phyloP scores from a whole-genome alignment of 2,113 vertebrate species.

The Thalassarche chlororhynchos region DNA sequence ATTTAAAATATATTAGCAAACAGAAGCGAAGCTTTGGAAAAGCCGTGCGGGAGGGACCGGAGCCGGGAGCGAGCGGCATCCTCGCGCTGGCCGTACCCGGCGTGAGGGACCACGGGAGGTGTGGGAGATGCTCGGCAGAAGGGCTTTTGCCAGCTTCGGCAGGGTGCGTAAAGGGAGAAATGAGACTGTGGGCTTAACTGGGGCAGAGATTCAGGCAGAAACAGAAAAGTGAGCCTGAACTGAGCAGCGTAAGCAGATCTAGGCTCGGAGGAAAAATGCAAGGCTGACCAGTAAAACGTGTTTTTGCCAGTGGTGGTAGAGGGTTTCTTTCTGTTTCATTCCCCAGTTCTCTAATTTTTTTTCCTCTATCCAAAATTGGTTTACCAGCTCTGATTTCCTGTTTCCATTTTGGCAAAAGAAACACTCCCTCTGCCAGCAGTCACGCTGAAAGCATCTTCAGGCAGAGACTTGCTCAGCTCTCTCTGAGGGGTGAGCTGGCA shows the following conservation, averaged over 20 bases:
- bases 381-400: not conserved
- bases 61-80: fast-evolving
- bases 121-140: not conserved
- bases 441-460: not conserved
- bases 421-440: not conserved
- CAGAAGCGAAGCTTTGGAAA: not conserved
- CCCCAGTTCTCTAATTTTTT: not conserved
- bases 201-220: not conserved
- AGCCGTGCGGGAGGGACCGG: fast-evolving
- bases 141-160: not conserved
- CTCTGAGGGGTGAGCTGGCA: not conserved
- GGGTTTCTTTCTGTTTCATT: not conserved
- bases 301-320: not conserved
- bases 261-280: not conserved
- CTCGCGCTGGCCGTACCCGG: fast-evolving
- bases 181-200: not conserved
- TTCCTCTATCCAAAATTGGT: not conserved
- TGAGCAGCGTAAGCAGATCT: not conserved
- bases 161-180: fast-evolving
- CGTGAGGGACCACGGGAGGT: fast-evolving
- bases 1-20: conserved; percentile 21
- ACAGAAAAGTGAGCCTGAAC: not conserved
- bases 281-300: not conserved
- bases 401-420: not conserved
- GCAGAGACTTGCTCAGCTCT: not conserved